Evolutionary conservation across 2,888 invertebrate species (phyloP).

Genomic region (Eugnorisma glareosa): DNA sequence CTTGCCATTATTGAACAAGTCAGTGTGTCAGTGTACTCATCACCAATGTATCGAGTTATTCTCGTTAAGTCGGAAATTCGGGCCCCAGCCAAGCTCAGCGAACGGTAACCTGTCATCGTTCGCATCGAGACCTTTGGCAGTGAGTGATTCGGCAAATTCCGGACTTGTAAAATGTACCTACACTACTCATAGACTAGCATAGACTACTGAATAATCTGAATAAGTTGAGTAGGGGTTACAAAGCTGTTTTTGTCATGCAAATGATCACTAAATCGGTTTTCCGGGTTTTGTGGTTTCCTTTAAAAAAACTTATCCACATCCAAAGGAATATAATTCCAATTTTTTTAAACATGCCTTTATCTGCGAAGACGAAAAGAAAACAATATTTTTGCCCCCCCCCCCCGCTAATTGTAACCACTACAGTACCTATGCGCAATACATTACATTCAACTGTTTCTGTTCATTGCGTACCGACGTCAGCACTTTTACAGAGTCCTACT

Average conservation of each 20-base stretch:
- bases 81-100: slow-evolving; percentile 9
- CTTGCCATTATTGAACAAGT: slow-evolving; percentile 5
- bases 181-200: background rate
- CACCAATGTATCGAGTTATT: slow-evolving; percentile 29
- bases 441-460: slow-evolving; percentile 14
- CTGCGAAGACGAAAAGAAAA: too few species aligned
- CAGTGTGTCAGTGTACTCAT: background rate
- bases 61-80: slow-evolving; percentile 26
- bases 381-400: background rate
- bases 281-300: background rate
- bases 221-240: background rate
- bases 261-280: background rate
- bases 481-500: slow-evolving; percentile 5
- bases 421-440: slow-evolving; percentile 3
- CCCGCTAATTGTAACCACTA: background rate
- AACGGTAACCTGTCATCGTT: slow-evolving; percentile 28
- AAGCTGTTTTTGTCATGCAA: background rate
- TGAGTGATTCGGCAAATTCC: slow-evolving; percentile 44
- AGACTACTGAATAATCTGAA: background rate
- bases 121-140: slow-evolving; percentile 26
- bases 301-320: background rate
- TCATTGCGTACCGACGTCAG: background rate
- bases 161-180: background rate
- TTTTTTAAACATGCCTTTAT: background rate
- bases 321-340: background rate